A percentile compares a stretch with the other conserved stretches of the same genome.
Evolutionary conservation across 2,797 vertebrate species (phyloP).

Genomic region (Mormyrops attenuatus): DNA sequence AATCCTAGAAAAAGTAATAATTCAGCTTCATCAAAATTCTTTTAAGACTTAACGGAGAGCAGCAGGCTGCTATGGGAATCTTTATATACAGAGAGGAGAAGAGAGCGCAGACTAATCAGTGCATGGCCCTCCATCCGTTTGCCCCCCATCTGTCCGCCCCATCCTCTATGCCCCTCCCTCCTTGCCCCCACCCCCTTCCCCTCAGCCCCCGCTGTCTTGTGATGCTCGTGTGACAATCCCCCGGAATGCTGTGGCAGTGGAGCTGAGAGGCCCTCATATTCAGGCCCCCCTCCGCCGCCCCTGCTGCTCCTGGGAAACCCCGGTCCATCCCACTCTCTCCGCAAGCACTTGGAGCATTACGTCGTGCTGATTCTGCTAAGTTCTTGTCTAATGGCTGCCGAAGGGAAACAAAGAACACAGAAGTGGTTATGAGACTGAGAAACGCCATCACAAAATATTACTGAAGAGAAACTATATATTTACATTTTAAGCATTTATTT

Average conservation of each 20-base stretch:
- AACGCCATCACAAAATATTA: not conserved
- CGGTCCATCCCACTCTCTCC: conserved; percentile 57
- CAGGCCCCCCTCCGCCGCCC: conserved; percentile 56
- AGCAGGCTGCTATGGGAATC: conserved; percentile 74
- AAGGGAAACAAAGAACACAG: not conserved
- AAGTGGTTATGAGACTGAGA: not conserved
- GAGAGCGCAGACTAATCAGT: conserved; percentile 51
- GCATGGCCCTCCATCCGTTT: conserved; percentile 44
- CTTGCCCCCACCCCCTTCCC: conserved; percentile 52
- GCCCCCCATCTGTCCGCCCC: not conserved
- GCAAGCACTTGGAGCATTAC: conserved; percentile 67
- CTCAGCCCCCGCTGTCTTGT: not conserved
- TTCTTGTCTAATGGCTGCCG: conserved; percentile 95
- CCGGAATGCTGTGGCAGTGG: conserved; percentile 41
- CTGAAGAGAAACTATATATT: not conserved
- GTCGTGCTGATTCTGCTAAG: conserved; percentile 95
- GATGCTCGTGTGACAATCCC: conserved; percentile 43
- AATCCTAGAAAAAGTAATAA: conserved; percentile 54
- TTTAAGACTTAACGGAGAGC: conserved; percentile 56
- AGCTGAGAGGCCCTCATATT: conserved; percentile 50
- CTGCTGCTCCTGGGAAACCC: conserved; percentile 48
- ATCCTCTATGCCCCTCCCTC: conserved; percentile 28
- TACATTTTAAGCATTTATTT: not conserved
- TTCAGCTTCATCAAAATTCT: conserved; percentile 54
- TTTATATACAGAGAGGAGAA: conserved; percentile 65